Evolutionary conservation across 2,888 invertebrate species (phyloP), one percentile per base, ranked within the genome.

Genomic region (Malthinus seriepunctatus): DNA sequence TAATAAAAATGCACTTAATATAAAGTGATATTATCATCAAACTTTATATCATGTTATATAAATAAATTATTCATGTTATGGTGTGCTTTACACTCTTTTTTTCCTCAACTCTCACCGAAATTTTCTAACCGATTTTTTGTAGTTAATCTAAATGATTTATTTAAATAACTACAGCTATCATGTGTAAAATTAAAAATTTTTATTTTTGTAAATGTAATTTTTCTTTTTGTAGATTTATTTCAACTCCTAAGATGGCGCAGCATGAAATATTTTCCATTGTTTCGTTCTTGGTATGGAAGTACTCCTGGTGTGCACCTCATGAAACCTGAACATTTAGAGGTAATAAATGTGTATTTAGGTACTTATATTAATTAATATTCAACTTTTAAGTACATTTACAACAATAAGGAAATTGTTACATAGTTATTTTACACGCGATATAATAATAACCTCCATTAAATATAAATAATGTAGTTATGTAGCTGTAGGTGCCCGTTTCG

Each of bases 251-350:
- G 49, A 6, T 32, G 56, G 14, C 51, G 66, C 7, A 49, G 63
- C 5, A 46, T 54, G 14, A 62, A 51, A 12, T 69, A 65, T 56
- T 63, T 62, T 12, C 70, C 70, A n/a, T 44, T 70, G 3, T 71
- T 67, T 54, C 56, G 70, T 38, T 63, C 67, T 8, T 72, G 68
- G 67, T 56, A 57, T 42, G 69, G 69, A 10, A 56, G 45, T 32
- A 37, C 51, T 4, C 67, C 70, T 10, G 58, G 47, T 32, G 45
- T 71, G 9, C 69, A 72, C 58, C 14, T 72, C 1, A 67, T 67
- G 63, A 71, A 67, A 56, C 58, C 71, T 0, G 63, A 69, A 37
- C 66, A 71, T 52, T 42, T 66, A 9, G 70, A 72, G 60, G 69
- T 71, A 60, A 63, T 56, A 6, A 14, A 23, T 56, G 14, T 10